Conservation (phyloP, 37 sponge, comb jelly and placozoan genomes). For the Aplysina aerophoba region DNA sequence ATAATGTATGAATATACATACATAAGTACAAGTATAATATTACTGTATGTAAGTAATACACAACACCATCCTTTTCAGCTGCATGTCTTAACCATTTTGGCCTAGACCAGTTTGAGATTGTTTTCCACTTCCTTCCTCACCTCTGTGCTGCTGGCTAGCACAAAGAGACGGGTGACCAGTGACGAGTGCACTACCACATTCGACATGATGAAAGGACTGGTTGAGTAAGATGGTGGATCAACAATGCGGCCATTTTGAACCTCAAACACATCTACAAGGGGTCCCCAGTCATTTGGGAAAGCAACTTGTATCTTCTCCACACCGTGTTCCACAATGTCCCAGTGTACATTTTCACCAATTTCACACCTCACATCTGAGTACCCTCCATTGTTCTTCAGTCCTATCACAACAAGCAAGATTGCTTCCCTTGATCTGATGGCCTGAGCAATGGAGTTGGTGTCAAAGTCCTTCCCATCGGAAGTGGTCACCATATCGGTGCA, state of each 20-base stretch:
- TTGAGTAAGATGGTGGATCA: background rate
- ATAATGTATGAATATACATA: no score
- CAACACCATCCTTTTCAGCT: background rate
- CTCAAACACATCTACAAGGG: conserved; percentile 64
- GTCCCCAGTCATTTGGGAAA: conserved; percentile 59
- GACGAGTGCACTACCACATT: conserved; percentile 16
- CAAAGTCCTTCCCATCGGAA: conserved; percentile 31
- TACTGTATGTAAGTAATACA: no score
- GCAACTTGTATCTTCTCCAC: conserved; percentile 30
- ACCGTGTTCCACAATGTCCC: conserved; percentile 46
- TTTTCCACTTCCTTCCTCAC: conserved; percentile 51
- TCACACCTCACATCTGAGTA: conserved; percentile 57
- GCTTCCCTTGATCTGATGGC: conserved; percentile 62
- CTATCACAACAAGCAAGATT: conserved; percentile 58
- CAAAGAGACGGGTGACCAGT: conserved; percentile 55
- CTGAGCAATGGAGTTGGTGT: conserved; percentile 50
- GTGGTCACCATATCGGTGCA: conserved; percentile 70
- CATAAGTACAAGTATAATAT: no score
- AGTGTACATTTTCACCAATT: conserved; percentile 54
- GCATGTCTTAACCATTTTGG: background rate
- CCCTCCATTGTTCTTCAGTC: conserved; percentile 61
- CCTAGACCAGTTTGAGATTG: conserved; percentile 31
- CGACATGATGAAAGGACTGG: background rate
- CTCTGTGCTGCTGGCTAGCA: conserved; percentile 51
- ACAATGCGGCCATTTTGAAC: conserved; percentile 54